Percentiles rank a stretch among this genome's conserved stretches.
These are phyloP conservation scores for Mastomys coucha DNA, from an alignment of 2,113 vertebrate genomes.

Conservation along the genomic window DNA sequence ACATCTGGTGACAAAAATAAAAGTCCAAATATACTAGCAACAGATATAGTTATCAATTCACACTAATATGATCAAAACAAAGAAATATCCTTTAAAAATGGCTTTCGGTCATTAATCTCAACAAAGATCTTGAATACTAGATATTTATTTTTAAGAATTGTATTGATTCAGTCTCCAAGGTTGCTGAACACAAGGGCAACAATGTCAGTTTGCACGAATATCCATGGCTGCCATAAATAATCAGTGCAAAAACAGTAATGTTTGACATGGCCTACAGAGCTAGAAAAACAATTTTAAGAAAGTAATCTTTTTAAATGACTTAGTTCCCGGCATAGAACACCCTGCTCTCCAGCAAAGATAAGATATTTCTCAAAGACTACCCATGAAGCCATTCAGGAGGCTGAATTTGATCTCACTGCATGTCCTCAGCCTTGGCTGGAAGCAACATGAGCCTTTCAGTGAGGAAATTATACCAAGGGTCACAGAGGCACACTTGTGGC, in stretches of 20 bases:
- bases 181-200: neutral
- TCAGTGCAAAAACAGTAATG: neutral
- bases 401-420: neutral
- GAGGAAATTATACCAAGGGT: neutral
- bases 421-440: neutral
- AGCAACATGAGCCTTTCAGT: neutral
- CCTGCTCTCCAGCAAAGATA: conserved; percentile 21
- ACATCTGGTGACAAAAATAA: neutral
- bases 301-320: conserved; percentile 3
- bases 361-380: neutral
- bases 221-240: neutral
- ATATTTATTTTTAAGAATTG: conserved; percentile 35
- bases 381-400: neutral
- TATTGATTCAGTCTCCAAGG: neutral
- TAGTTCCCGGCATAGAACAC: conserved; percentile 30
- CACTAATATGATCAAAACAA: neutral
- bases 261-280: neutral
- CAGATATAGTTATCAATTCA: neutral
- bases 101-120: neutral
- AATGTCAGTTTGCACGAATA: neutral
- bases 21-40: neutral
- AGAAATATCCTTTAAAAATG: neutral
- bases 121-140: neutral
- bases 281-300: conserved; percentile 7
- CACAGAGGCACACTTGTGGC: neutral